Evolutionary conservation across 2,113 vertebrate genomes (phyloP).

Genomic region (Thomomys bottae): DNA sequence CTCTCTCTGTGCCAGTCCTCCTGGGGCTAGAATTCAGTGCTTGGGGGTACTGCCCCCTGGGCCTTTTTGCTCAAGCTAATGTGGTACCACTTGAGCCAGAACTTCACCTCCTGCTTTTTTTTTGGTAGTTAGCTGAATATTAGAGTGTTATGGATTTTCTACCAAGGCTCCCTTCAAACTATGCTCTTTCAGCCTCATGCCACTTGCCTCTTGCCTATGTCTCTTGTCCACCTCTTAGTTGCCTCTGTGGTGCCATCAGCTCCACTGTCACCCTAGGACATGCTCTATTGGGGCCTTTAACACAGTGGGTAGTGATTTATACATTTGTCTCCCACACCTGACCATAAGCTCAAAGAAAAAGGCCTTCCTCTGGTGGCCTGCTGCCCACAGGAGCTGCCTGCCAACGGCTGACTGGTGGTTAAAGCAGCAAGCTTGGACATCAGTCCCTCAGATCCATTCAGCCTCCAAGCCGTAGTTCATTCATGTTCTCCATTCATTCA

Average conservation of each 20-base stretch:
- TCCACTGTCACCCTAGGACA: accelerated
- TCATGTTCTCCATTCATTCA: background rate
- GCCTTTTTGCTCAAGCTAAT: too few species aligned
- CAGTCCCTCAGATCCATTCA: background rate
- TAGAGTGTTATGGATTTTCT: too few species aligned
- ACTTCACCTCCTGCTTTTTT: too few species aligned
- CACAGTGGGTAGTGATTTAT: background rate
- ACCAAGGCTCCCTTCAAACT: too few species aligned
- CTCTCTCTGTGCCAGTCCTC: too few species aligned
- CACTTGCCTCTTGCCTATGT: background rate
- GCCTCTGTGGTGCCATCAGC: too few species aligned
- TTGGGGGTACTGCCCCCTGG: too few species aligned
- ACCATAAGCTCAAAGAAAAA: background rate
- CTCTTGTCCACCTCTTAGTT: background rate
- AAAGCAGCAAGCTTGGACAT: background rate
- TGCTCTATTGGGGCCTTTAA: background rate
- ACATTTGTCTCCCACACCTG: background rate
- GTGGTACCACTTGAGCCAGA: too few species aligned
- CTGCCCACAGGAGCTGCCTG: background rate
- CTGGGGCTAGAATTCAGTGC: too few species aligned
- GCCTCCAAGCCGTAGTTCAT: background rate
- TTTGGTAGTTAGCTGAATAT: too few species aligned
- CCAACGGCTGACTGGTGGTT: background rate
- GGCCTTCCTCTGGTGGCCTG: background rate
- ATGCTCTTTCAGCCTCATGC: too few species aligned